Base-by-base conservation (phyloP, 1,140 invertebrate species). In the Antheraea pernyi region DNA sequence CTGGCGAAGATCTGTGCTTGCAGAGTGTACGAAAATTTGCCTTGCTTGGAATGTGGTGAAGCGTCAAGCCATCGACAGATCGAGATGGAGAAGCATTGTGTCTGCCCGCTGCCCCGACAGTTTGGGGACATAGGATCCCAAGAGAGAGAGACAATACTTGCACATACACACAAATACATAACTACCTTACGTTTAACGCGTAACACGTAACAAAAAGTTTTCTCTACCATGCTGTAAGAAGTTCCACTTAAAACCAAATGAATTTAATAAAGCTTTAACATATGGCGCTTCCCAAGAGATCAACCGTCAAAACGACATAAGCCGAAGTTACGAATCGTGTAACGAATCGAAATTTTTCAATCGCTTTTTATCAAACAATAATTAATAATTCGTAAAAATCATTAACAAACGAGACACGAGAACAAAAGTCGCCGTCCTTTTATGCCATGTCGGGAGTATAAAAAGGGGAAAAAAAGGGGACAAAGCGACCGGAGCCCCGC, bases 351-450 rank as follows among this genome's bases (percentile, higher is more conserved):
- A 82, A 91, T 89, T 85, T 87, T 82, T 91, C 86, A 89, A 88
- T 89, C 82, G 81, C 65, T 82, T 87, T 87, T 85, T 82, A 86
- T 83, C 79, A 73, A 70, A 60, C 72, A 75, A 85, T 86, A 86
- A 91, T 91, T 91, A 91, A 91, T 91, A 91, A 89, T 88, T 78
- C 85, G 87, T 89, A 88, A 86, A 88, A 88, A 89, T 91, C 89
- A 91, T 91, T 91, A 91, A 89, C 79, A 77, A 76, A 66, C 83
- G 78, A 88, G 85, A 89, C 85, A 89, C 76, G 82, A 78, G 86
- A 88, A 90, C 86, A 88, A 86, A 85, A 86, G 88, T 91, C 81
- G 88, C 86, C 82, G 83, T 82, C 83, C 79, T 89, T 61, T 91
- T 91, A 86, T 84, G 79, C 72, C 77, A 73, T 81, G 83, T 80